Evolutionary conservation across 2,797 vertebrate genomes (phyloP).

Genomic region (Neosalanx taihuensis): DNA sequence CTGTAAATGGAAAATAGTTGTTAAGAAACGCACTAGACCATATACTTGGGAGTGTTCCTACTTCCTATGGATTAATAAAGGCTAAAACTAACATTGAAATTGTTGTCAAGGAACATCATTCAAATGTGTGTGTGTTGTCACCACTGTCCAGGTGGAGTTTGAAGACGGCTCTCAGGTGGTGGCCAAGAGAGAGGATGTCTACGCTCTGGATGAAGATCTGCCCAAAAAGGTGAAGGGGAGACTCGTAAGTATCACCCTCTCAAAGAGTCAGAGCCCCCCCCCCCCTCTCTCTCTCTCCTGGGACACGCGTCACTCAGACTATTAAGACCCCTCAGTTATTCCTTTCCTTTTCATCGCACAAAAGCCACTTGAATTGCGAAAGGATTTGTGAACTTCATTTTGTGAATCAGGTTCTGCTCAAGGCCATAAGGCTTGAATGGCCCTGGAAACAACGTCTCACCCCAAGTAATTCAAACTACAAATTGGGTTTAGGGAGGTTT

Average conservation of each 20-base stretch:
- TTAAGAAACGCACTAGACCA: too few relatives aligned
- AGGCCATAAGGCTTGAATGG: too few relatives aligned
- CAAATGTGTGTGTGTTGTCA: background rate
- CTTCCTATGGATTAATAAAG: background rate
- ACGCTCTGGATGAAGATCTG: constrained; percentile 92
- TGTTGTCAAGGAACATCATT: background rate
- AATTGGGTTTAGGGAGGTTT: background rate
- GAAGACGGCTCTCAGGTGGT: constrained; percentile 95
- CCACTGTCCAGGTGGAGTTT: constrained; percentile 85
- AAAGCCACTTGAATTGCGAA: too few relatives aligned
- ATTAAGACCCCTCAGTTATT: too few relatives aligned
- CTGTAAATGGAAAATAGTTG: too few relatives aligned
- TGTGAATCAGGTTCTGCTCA: too few relatives aligned
- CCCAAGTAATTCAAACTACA: background rate
- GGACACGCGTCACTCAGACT: too few relatives aligned
- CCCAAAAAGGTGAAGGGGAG: constrained; percentile 96
- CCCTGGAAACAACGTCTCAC: too few relatives aligned
- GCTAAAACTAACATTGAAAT: background rate
- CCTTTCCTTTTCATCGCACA: too few relatives aligned
- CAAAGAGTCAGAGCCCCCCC: background rate
- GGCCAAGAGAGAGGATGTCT: constrained; percentile 94
- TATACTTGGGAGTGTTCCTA: background rate
- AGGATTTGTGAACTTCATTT: too few relatives aligned
- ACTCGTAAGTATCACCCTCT: constrained; percentile 84
- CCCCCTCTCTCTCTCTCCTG: background rate